These are phyloP conservation scores for Sebastes vulpes DNA, from an alignment of 2,797 vertebrate species.

Conservation along the genomic window DNA sequence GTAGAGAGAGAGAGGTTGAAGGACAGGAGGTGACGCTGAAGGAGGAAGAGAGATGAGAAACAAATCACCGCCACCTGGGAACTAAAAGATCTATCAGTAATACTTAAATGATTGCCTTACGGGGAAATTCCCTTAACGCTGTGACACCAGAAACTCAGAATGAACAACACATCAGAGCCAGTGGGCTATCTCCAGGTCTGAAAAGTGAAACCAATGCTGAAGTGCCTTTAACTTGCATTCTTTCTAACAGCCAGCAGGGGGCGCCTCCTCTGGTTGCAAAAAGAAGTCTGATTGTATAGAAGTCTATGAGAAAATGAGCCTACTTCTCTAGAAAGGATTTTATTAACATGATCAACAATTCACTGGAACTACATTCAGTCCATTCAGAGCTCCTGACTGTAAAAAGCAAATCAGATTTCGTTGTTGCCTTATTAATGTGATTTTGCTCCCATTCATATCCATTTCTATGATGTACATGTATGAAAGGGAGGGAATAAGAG, in stretches of 20 bases:
- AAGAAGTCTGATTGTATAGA: no score
- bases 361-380: background rate
- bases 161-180: background rate
- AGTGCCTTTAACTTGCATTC: no score
- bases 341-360: background rate
- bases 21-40: background rate
- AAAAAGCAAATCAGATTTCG: background rate
- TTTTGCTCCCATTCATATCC: background rate
- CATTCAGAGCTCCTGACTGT: background rate
- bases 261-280: no score
- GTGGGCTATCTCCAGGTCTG: no score
- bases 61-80: background rate
- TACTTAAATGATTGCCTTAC: background rate
- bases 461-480: background rate
- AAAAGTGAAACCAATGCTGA: no score
- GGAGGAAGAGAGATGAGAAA: background rate
- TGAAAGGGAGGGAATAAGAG: background rate
- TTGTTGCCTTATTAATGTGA: background rate
- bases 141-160: background rate
- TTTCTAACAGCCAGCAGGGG: no score
- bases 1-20: background rate
- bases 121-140: constrained; percentile 19
- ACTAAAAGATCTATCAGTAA: background rate
- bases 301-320: no score
- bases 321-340: no score